Base-by-base conservation (phyloP, 1,140 invertebrate species). In the Rhizoglyphus robini region DNA sequence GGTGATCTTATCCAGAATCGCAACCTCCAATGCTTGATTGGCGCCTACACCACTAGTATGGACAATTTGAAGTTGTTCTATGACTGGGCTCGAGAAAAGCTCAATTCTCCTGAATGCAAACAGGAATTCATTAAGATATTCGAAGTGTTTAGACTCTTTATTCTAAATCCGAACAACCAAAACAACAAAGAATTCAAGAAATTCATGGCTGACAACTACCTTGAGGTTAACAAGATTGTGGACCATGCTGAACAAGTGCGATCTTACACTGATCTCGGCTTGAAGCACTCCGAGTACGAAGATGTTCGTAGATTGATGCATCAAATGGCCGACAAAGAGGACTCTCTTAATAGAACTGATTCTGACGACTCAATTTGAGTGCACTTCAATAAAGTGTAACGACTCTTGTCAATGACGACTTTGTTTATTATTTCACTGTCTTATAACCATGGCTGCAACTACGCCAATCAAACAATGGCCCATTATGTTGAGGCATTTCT, bases 1-100 rank as follows among this genome's bases (percentile, higher is more conserved):
- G 30, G 58, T n/a, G 15, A 46, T 29, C 15, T 60, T 4, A 60
- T 60, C n/a, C 58, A 60, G 25, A 60, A 60, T 32, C 58, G 58
- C 11, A 15, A 60, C 11, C 29, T 60, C 4, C 58, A 60, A 27
- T 23, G 23, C 4, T 46, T 60, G 27, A 18, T n/a, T n/a, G n/a
- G n/a, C n/a, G n/a, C 58, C 27, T 60, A 60, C 27, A 60, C 58
- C 2, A 23, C n/a, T 23, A 60, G 30, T 27, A n/a, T 60, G 58
- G 20, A 60, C 29, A 60, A 60, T 46, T 60, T 60, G 4, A 60
- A 60, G 2, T 46, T 60, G 11, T 29, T 60, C 3, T 60, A 38
- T 15, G 32, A 34, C 13, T 54, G 51, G 51, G 8, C 20, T 11
- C 15, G 13, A 29, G 13, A 23, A 4, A n/a, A 51, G 23, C 15